A percentile compares a stretch with the other conserved stretches of the same genome.
Conservation (phyloP, 35 echinoderm and acorn worm genomes). For the Anneissia japonica region DNA sequence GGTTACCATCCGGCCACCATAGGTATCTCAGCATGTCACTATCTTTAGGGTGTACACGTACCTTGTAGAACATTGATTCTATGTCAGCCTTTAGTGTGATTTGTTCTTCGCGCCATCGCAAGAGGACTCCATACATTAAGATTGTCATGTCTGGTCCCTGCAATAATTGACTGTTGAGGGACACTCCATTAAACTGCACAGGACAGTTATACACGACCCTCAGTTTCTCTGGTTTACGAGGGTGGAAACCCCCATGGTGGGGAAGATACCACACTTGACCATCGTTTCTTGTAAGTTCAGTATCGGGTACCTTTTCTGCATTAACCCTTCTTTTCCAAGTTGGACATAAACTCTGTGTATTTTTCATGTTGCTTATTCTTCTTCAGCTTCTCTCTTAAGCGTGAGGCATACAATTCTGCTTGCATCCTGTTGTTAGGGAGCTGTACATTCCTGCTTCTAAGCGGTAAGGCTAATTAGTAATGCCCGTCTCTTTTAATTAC, state of each 20-base stretch:
- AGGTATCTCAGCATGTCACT: background rate
- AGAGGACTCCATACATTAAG: background rate
- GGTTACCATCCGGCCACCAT: background rate
- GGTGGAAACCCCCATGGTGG: background rate
- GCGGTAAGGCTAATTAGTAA: constrained; percentile 15
- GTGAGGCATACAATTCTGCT: background rate
- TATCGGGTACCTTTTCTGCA: constrained; percentile 13
- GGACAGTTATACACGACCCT: too few species aligned
- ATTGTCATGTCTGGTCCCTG: background rate
- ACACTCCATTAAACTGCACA: too few species aligned
- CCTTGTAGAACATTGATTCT: constrained; percentile 22
- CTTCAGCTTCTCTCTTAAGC: background rate
- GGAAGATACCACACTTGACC: background rate
- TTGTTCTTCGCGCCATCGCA: background rate
- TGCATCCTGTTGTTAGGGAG: constrained; percentile 43
- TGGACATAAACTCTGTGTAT: constrained; percentile 28
- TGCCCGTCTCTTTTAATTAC: background rate
- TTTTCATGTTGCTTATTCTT: constrained; percentile 12
- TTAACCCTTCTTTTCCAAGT: constrained; percentile 30
- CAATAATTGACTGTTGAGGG: too few species aligned
- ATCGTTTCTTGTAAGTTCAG: background rate
- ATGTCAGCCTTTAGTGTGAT: background rate
- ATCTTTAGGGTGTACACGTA: background rate
- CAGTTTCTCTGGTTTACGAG: too few species aligned
- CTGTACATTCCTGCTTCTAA: background rate